Conservation (phyloP, 2,797 vertebrate genomes). For the Channallabes apus region DNA sequence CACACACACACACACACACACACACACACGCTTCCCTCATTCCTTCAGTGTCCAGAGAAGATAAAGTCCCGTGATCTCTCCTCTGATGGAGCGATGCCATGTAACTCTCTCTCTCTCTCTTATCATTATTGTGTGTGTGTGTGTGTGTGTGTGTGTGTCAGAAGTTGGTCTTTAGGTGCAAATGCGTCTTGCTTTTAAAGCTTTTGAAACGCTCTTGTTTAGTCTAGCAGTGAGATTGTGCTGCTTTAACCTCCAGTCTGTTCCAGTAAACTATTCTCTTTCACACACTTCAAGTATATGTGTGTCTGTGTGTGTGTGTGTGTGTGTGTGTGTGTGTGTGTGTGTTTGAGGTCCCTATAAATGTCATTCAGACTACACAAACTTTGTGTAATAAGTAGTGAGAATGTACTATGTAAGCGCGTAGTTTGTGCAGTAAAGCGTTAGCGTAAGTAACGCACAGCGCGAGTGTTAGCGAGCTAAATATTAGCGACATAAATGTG, state of each 20-base stretch:
- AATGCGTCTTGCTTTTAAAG: background rate
- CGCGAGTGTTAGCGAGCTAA: background rate
- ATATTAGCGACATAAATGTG: background rate
- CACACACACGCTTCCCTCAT: background rate
- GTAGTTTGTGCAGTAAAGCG: background rate
- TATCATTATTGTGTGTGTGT: too few species aligned
- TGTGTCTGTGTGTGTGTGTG: background rate
- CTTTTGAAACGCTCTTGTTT: slow-evolving; percentile 39
- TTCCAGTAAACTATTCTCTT: slow-evolving; percentile 27
- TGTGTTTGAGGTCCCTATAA: background rate
- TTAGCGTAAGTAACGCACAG: too few species aligned
- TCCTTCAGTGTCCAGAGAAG: slow-evolving; percentile 2
- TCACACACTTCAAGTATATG: background rate
- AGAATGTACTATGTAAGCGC: background rate
- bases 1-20: slow-evolving; percentile 2
- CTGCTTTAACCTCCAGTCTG: slow-evolving; percentile 30
- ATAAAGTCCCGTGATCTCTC: background rate
- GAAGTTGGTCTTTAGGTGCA: background rate
- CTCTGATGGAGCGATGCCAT: background rate
- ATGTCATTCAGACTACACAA: background rate
- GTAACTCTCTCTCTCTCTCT: background rate
- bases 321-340: background rate
- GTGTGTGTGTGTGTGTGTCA: background rate
- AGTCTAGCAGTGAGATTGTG: slow-evolving; percentile 46
- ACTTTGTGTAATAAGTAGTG: background rate